Base-by-base conservation (phyloP, 2,113 vertebrate genomes). In the Stictonetta naevosa region DNA sequence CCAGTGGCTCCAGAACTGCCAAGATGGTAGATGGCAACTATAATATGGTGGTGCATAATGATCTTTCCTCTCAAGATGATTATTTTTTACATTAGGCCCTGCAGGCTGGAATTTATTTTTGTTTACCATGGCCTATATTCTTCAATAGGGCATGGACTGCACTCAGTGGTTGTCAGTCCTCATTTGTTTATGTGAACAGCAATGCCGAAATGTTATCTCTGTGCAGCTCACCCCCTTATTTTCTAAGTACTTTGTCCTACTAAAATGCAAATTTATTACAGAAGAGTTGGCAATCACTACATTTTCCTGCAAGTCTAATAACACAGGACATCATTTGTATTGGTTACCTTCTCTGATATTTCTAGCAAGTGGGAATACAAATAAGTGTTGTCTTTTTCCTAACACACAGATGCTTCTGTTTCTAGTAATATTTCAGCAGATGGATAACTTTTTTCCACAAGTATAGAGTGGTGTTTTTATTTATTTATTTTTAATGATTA, bases 51-150 rank as follows among this genome's bases (percentile, higher is more conserved):
- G 25, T 53, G 80, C 48, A 53, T 62, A 36, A 12, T 3, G 34
- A 72, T 64, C 73, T 63, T 78, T 74, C 72, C 56, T 92, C 88
- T 96, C 90, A 66, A 75, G 79, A 83, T 53, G 38, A 36, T 86
- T 84, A 64, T 69, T 84, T 69, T 84, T 96, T 88, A 25, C 16
- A 88, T 90, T 88, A 89, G 64, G 60, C 52, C 79, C 72, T 2
- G 4, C 76, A 84, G 88, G 88, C 83, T 77, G 77, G 80, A 88
- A 84, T 84, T 78, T 48, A 72, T 96, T 94, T 83, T 79, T 85
- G 44, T 94, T 96, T 91, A 92, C 53, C 69, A 38, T 73, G 80
- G 83, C 78, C 87, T 90, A 21, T 79, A 78, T 94, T 94, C 83
- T 75, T 66, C 36, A 83, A 53, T 31, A 94, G 81, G 82, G 90